Percentiles rank a stretch among this genome's conserved stretches.
phyloP scores from a whole-genome alignment of 2,888 invertebrate genomes.

The Meteorus cinctellus region DNA sequence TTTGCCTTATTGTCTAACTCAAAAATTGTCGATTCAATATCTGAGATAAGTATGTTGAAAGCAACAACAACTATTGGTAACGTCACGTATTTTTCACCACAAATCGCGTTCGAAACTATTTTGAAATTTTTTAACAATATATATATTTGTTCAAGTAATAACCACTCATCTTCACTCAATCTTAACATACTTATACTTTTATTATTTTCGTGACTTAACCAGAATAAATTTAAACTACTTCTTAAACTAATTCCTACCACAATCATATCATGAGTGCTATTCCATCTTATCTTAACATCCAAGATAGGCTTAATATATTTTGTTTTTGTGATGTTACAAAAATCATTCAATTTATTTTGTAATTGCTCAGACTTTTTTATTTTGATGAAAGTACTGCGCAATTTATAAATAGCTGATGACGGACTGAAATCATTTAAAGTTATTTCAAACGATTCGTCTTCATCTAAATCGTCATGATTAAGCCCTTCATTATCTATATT shows the following conservation, averaged over 20 bases:
- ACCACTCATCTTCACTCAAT: conserved; percentile 23
- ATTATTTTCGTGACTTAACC: background rate
- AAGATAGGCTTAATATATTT: conserved; percentile 34
- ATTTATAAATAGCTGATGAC: background rate
- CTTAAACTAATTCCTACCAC: background rate
- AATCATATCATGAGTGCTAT: conserved; percentile 36
- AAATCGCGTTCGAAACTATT: conserved; percentile 19
- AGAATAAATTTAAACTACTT: conserved; percentile 18
- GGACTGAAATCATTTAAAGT: background rate
- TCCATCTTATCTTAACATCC: conserved; percentile 44
- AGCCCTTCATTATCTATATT: background rate
- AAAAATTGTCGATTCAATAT: conserved; percentile 25
- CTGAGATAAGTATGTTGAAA: conserved; percentile 40
- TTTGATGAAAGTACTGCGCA: conserved; percentile 23
- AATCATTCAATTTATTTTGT: conserved; percentile 21
- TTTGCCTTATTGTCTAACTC: conserved; percentile 34
- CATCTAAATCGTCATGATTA: background rate
- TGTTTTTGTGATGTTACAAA: conserved; percentile 27
- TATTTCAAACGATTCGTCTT: conserved; percentile 4
- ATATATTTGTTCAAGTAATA: conserved; percentile 24
- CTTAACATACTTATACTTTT: no score
- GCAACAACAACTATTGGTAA: conserved; percentile 39
- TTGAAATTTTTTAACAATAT: conserved; percentile 39
- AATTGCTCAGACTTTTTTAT: conserved; percentile 41
- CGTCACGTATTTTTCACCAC: conserved; percentile 42